phyloP scores from a whole-genome alignment of 1,140 invertebrate species.

The Pachyrhynchus sulphureomaculatus region DNA sequence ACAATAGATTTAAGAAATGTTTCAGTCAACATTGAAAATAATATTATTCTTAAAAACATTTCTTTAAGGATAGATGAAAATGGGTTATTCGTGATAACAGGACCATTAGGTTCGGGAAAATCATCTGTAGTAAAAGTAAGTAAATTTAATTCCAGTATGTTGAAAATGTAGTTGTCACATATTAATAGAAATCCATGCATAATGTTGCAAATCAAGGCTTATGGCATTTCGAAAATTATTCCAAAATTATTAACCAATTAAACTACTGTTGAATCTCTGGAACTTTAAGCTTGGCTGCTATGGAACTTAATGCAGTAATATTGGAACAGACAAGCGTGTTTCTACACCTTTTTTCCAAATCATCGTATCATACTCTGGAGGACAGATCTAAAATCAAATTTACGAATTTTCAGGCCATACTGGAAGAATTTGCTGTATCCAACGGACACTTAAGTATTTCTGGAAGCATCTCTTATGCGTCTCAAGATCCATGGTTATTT shows the following conservation, averaged over 20 bases:
- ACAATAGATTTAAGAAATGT: slow-evolving; percentile 13
- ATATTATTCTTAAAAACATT: slow-evolving; percentile 61
- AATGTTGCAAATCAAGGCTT: too few relatives aligned
- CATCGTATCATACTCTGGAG: too few relatives aligned
- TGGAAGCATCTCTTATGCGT: slow-evolving; percentile 73
- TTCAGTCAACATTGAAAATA: slow-evolving; percentile 5
- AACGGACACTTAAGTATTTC: slow-evolving; percentile 61
- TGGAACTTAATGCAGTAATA: too few relatives aligned
- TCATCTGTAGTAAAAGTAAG: slow-evolving; percentile 65
- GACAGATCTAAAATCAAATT: slow-evolving; percentile 70
- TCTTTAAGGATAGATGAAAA: slow-evolving; percentile 55
- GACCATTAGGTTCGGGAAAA: slow-evolving; percentile 82
- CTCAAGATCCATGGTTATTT: slow-evolving; percentile 78
- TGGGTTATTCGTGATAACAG: slow-evolving; percentile 69
- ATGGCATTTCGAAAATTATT: too few relatives aligned
- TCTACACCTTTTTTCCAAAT: too few relatives aligned
- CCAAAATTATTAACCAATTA: too few relatives aligned
- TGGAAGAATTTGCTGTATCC: slow-evolving; percentile 67
- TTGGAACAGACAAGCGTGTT: too few relatives aligned
- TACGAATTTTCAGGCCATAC: slow-evolving; percentile 70
- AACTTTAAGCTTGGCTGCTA: too few relatives aligned
- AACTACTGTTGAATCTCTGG: too few relatives aligned
- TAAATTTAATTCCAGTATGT: slow-evolving; percentile 59
- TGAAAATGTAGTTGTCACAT: too few relatives aligned
- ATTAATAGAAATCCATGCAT: too few relatives aligned